A percentile compares a stretch with the other conserved stretches of the same genome.
Conservation (phyloP, 2,113 vertebrate species). For the Tympanuchus pallidicinctus region DNA sequence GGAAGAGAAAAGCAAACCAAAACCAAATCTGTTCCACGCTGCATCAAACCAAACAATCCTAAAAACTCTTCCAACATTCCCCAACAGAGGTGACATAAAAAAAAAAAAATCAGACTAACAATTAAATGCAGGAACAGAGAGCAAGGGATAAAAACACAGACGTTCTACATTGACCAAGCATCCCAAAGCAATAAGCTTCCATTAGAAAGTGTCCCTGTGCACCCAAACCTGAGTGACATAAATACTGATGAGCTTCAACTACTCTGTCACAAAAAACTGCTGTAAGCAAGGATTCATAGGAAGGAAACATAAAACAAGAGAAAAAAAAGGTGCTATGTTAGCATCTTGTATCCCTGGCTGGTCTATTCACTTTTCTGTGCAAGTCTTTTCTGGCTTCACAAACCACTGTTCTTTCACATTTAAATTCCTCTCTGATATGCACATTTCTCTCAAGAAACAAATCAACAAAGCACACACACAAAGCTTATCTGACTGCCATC, state of each 20-base stretch:
- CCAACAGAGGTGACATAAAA: background rate
- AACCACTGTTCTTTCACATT: background rate
- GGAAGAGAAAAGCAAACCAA: background rate
- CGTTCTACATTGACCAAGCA: background rate
- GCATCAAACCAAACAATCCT: background rate
- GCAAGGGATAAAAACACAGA: background rate
- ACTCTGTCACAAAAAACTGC: background rate
- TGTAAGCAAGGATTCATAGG: background rate
- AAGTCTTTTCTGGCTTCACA: background rate
- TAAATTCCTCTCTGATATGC: background rate
- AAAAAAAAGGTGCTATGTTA: background rate
- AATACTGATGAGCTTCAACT: background rate
- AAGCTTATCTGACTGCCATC: background rate
- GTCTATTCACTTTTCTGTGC: background rate
- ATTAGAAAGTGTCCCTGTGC: background rate
- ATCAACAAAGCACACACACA: background rate
- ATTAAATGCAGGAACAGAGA: background rate
- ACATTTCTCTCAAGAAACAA: background rate
- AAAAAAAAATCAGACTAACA: background rate
- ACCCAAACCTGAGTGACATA: background rate
- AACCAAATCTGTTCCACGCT: background rate
- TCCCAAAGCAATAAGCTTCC: background rate
- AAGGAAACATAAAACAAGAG: background rate
- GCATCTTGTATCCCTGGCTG: background rate
- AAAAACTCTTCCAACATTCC: background rate